Conservation (phyloP, 2,888 invertebrate genomes). For the Trichogramma evanescens region DNA sequence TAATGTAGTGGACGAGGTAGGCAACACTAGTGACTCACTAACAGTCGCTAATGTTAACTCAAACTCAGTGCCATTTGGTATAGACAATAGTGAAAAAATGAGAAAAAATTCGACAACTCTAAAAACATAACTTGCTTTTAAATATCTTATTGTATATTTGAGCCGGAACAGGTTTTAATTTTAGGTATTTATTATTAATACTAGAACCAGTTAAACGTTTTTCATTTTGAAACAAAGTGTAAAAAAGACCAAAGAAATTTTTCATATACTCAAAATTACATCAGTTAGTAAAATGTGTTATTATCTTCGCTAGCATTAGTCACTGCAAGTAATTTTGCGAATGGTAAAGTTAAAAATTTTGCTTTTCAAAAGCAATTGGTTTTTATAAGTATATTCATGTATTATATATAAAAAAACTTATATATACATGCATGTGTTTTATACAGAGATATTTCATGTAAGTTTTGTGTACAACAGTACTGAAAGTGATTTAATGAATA, state of each 20-base stretch:
- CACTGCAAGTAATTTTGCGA: too few relatives aligned
- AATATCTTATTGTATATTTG: constrained; percentile 15
- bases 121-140: constrained; percentile 42
- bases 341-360: constrained; percentile 13
- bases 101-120: constrained; percentile 22
- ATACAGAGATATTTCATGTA: constrained; percentile 12
- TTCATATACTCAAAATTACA: background rate
- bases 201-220: background rate
- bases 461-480: background rate
- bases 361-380: constrained; percentile 18
- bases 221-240: background rate
- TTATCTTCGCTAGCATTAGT: too few relatives aligned
- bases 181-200: background rate
- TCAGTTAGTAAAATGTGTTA: background rate
- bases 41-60: constrained; percentile 22
- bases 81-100: constrained; percentile 34
- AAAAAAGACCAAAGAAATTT: background rate
- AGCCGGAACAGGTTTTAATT: background rate
- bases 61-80: constrained; percentile 42
- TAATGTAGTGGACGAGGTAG: constrained; percentile 47
- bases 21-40: constrained; percentile 25
- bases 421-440: constrained; percentile 10
- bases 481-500: too few relatives aligned
- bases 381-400: constrained; percentile 11
- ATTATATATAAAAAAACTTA: constrained; percentile 32